phyloP scores from a whole-genome alignment of 2,888 invertebrate genomes.

The Linnaemya vulpina region DNA sequence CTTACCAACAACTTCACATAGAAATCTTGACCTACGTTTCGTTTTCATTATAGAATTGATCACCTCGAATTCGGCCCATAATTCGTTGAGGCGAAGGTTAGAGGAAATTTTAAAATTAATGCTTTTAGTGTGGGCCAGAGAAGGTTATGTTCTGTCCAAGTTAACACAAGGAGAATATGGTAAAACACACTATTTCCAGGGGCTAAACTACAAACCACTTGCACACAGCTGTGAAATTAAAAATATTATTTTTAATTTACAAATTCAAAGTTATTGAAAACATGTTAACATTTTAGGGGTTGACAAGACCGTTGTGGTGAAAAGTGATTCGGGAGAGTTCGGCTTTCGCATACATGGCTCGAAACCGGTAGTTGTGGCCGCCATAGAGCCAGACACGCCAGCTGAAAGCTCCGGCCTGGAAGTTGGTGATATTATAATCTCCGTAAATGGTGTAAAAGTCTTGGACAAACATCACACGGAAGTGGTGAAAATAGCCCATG shows the following conservation, averaged over 20 bases:
- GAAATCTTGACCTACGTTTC: slow-evolving; percentile 69
- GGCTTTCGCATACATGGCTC: slow-evolving; percentile 98
- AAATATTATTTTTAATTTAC: background rate
- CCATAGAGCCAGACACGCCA: slow-evolving; percentile 96
- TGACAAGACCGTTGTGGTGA: slow-evolving; percentile 93
- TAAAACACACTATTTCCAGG: slow-evolving; percentile 74
- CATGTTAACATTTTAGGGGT: slow-evolving; percentile 86
- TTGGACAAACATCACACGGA: slow-evolving; percentile 96
- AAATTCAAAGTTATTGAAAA: background rate
- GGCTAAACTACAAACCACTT: background rate
- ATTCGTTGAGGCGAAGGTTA: slow-evolving; percentile 86
- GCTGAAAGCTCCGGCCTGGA: slow-evolving; percentile 96
- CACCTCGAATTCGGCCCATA: slow-evolving; percentile 79
- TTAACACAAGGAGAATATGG: slow-evolving; percentile 86
- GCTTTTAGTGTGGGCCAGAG: slow-evolving; percentile 92
- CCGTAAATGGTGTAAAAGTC: slow-evolving; percentile 95
- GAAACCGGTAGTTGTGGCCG: slow-evolving; percentile 97
- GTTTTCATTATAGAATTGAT: slow-evolving; percentile 78
- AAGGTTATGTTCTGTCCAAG: slow-evolving; percentile 88
- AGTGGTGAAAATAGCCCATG: slow-evolving; percentile 95
- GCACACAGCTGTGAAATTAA: background rate
- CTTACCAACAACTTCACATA: slow-evolving; percentile 17
- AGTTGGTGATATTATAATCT: slow-evolving; percentile 96
- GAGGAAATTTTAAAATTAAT: slow-evolving; percentile 92
- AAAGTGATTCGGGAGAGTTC: slow-evolving; percentile 93